Evolutionary conservation across 2,797 vertebrate species (phyloP), one percentile per base, ranked within the genome.

Genomic region (Notolabrus celidotus): DNA sequence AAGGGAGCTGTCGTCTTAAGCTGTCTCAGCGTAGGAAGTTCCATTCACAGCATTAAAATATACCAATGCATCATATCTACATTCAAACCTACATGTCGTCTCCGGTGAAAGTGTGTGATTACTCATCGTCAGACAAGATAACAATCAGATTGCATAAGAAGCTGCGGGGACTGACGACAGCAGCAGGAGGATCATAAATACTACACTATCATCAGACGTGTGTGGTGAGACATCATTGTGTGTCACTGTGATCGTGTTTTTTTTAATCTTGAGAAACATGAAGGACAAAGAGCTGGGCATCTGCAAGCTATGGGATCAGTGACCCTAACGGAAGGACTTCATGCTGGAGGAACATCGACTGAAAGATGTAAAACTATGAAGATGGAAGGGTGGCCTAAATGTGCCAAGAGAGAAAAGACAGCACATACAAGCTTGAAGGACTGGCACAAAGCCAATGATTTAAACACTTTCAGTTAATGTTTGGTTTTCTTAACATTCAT

Each of bases 241-340:
- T 80, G 77, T 82, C 74, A 75, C 54, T 74, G 63, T 54, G 46
- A 71, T 84, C 65, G 57, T 68, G 63, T 9, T 51, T 88, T 66
- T 69, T 67, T 61, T 62, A 50, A 47, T 59, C 55, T 1, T 7
- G 46, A 78, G 62, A 86, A 55, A 78, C 71, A 57, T 22, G 29
- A 62, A 58, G 74, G 72, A 81, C 67, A 39, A 15, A 3, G 65
- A 66, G 68, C 47, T 51, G 38, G 83, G 38, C 57, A 6, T 22
- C 56, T 66, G 71, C 65, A 47, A 45, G 63, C 61, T 25, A 54
- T 1, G 31, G 39, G 38, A 69, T 71, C 71, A 15, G 50, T 20
- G 73, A 67, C 46, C 62, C 71, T 55, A 46, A 20, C 60, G 59
- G 51, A 81, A 67, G 57, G 69, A 77, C 42, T 23, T 43, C 9